Base-by-base conservation (phyloP, 2,113 vertebrate genomes). In the Prunella himalayana region DNA sequence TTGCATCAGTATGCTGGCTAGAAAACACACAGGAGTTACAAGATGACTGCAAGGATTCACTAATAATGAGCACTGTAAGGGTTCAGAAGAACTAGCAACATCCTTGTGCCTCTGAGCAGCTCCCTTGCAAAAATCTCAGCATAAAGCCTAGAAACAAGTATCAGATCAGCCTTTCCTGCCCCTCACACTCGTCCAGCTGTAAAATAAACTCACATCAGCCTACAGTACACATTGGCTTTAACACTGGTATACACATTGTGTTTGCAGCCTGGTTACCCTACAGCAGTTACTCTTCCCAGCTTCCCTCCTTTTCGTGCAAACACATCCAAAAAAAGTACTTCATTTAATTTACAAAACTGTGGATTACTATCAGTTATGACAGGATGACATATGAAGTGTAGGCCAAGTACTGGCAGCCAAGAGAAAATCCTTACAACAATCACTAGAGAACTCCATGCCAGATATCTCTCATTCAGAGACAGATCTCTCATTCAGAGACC, bases 391-490 rank as follows among this genome's bases (percentile, higher is more conserved):
- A 69, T 0, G 0, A 85, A 88, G 50, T 45, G 53, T 45, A 90
- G 61, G 53, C 94, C 88, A 93, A 72, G 22, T 22, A 82, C n/a
- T 64, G n/a, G 75, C 75, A 90, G 56, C 25, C 81, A 82, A 86
- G 33, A 82, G 80, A 94, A 92, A 94, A 95, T 57, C 75, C 70
- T 76, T 61, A 41, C 37, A 76, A 27, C 42, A 76, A 77, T 72
- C 57, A 30, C n/a, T 31, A 6, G 15, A 82, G 30, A 61, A n/a
- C 45, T 60, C 82, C n/a, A 33, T 13, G 53, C 23, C 66, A 91
- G 64, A 59, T 13, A 53, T 57, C 22, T 54, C 49, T 51, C 30
- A 1, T 82, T 79, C 49, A 68, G 33, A 93, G 33, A 65, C 0
- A 66, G 41, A 63, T 21, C 12, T 70, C 68, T 37, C 66, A 53